Conservation (phyloP, 2,888 invertebrate genomes). For the Agrochola litura region DNA sequence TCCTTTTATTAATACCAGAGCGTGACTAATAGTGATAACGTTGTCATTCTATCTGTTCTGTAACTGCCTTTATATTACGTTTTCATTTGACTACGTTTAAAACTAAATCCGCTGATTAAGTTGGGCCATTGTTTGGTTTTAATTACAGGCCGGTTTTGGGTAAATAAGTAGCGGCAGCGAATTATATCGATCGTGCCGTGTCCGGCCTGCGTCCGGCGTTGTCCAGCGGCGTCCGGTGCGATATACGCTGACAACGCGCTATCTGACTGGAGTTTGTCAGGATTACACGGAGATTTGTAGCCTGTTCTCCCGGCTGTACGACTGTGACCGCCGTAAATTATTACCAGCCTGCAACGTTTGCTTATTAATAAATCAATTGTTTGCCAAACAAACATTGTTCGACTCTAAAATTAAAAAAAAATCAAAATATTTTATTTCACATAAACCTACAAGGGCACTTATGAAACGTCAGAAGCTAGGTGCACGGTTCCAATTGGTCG, state of each 20-base stretch:
- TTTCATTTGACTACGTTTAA: slow-evolving; percentile 57
- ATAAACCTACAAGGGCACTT: too few species aligned
- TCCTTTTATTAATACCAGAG: slow-evolving; percentile 25
- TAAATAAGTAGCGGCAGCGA: slow-evolving; percentile 67
- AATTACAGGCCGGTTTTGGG: slow-evolving; percentile 71
- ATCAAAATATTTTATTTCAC: too few species aligned
- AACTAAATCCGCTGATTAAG: slow-evolving; percentile 68
- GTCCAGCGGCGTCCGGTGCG: slow-evolving; percentile 6
- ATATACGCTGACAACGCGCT: slow-evolving; percentile 44
- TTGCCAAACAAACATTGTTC: slow-evolving; percentile 28
- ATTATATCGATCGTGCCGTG: slow-evolving; percentile 64
- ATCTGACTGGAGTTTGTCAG: slow-evolving; percentile 47
- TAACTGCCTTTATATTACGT: slow-evolving; percentile 23
- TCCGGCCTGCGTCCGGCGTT: slow-evolving; percentile 20
- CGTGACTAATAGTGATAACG: slow-evolving; percentile 47
- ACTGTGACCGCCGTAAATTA: slow-evolving; percentile 45
- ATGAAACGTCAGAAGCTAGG: too few species aligned
- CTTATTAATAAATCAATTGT: slow-evolving; percentile 57
- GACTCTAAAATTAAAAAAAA: too few species aligned
- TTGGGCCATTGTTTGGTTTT: slow-evolving; percentile 76
- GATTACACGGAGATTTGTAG: slow-evolving; percentile 61
- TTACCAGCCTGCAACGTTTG: slow-evolving; percentile 43
- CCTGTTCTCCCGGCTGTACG: slow-evolving; percentile 21
- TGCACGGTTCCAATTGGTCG: too few species aligned
- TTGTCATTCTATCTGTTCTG: slow-evolving; percentile 25